Percentiles rank a stretch among this genome's conserved stretches.
phyloP scores from a whole-genome alignment of 1,140 invertebrate species.

The Ceratosolen fusciceps region DNA sequence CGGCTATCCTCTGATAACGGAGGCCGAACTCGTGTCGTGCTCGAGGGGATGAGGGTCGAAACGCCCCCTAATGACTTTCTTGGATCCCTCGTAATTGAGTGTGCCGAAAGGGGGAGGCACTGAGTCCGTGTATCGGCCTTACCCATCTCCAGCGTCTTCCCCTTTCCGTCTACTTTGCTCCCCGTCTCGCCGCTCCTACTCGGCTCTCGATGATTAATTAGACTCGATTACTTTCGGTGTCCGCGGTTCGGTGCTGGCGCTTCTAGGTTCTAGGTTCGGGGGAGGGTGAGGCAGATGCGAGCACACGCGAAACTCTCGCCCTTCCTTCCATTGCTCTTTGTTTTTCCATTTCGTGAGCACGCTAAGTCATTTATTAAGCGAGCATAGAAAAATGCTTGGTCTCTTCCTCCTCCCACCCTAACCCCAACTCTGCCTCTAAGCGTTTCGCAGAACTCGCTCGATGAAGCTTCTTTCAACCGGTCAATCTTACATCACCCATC shows the following conservation, averaged over 20 bases:
- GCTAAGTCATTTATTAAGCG: neutral
- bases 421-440: too few species aligned
- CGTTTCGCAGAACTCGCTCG: too few species aligned
- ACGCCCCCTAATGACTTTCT: slow-evolving; percentile 41
- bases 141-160: neutral
- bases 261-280: too few species aligned
- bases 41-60: neutral
- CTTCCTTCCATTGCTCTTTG: slow-evolving; percentile 6
- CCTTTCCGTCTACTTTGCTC: neutral
- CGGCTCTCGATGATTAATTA: slow-evolving; percentile 34
- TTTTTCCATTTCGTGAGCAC: neutral
- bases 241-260: too few species aligned
- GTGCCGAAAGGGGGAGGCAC: neutral
- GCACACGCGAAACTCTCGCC: neutral
- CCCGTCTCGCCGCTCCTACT: neutral
- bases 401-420: too few species aligned
- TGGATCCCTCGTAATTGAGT: slow-evolving; percentile 41
- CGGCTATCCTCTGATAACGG: neutral
- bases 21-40: neutral
- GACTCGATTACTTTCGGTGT: slow-evolving; percentile 24
- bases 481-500: too few species aligned
- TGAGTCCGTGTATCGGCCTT: neutral
- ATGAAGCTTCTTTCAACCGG: too few species aligned
- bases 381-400: neutral
- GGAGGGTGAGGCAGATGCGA: neutral